Evolutionary conservation across 2,888 invertebrate species (phyloP).

Genomic region (Nomada fabriciana): DNA sequence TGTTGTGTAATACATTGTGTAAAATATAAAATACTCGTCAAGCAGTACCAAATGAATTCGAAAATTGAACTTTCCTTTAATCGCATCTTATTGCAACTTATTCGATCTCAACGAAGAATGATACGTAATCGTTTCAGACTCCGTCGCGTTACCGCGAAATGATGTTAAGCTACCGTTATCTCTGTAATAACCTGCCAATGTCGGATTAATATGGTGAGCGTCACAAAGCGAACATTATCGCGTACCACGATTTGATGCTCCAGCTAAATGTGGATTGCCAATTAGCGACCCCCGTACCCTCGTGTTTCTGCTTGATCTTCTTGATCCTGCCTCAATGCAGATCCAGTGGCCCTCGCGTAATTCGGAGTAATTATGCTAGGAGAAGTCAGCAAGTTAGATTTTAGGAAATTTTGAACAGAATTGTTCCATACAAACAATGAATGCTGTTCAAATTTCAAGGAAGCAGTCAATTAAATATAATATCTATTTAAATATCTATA

Average conservation of each 20-base stretch:
- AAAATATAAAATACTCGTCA: too few relatives aligned
- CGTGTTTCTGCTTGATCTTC: slow-evolving; percentile 36
- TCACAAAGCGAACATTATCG: slow-evolving; percentile 66
- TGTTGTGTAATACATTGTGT: too few relatives aligned
- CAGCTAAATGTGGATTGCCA: slow-evolving; percentile 63
- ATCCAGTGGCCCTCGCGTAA: slow-evolving; percentile 2
- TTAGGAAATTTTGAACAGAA: too few relatives aligned
- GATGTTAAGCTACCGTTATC: slow-evolving; percentile 69
- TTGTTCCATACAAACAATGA: too few relatives aligned
- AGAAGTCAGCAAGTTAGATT: too few relatives aligned
- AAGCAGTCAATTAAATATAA: too few relatives aligned
- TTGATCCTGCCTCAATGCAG: slow-evolving; percentile 30
- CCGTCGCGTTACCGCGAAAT: slow-evolving; percentile 60
- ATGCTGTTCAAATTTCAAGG: too few relatives aligned
- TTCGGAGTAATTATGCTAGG: neutral
- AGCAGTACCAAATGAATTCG: too few relatives aligned
- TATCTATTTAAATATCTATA: too few relatives aligned
- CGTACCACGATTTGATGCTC: slow-evolving; percentile 55
- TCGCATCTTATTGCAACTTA: neutral
- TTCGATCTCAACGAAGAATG: neutral
- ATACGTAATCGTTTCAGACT: slow-evolving; percentile 15
- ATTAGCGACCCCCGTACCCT: slow-evolving; percentile 57
- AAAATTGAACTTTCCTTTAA: neutral
- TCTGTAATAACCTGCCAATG: slow-evolving; percentile 63
- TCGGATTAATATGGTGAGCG: slow-evolving; percentile 49